Conservation (phyloP, 2,888 invertebrate genomes). For the Argynnis bischoffii region DNA sequence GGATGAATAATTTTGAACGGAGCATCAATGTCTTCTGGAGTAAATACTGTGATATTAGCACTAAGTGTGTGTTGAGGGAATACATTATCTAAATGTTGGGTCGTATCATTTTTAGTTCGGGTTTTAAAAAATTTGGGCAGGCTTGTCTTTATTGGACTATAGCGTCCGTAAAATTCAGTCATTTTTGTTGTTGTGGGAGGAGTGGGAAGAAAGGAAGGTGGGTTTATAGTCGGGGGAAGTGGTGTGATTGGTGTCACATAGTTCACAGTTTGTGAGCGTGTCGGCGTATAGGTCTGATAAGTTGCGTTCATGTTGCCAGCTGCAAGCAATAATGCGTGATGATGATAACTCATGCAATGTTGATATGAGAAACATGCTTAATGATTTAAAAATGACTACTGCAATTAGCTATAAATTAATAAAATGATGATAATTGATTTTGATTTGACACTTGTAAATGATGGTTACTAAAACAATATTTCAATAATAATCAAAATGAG, state of each 20-base stretch:
- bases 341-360: conserved; percentile 48
- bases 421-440: conserved; percentile 2
- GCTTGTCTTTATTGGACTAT: conserved; percentile 53
- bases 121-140: conserved; percentile 56
- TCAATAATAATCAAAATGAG: too few species aligned
- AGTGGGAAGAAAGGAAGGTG: conserved; percentile 46
- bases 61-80: conserved; percentile 31
- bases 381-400: conserved; percentile 14
- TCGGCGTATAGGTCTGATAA: conserved; percentile 53
- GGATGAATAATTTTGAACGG: conserved; percentile 55
- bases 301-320: conserved; percentile 58
- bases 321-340: conserved; percentile 70
- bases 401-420: conserved; percentile 4
- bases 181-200: conserved; percentile 54
- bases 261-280: conserved; percentile 50
- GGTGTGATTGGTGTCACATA: conserved; percentile 63
- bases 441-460: too few species aligned
- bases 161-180: conserved; percentile 54
- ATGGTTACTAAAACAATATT: too few species aligned
- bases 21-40: conserved; percentile 50
- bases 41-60: conserved; percentile 59
- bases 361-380: conserved; percentile 30
- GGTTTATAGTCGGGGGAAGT: conserved; percentile 44
- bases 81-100: conserved; percentile 23
- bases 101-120: conserved; percentile 51